Base-by-base conservation (phyloP, 2,113 vertebrate species). In the Cebidichthys violaceus region DNA sequence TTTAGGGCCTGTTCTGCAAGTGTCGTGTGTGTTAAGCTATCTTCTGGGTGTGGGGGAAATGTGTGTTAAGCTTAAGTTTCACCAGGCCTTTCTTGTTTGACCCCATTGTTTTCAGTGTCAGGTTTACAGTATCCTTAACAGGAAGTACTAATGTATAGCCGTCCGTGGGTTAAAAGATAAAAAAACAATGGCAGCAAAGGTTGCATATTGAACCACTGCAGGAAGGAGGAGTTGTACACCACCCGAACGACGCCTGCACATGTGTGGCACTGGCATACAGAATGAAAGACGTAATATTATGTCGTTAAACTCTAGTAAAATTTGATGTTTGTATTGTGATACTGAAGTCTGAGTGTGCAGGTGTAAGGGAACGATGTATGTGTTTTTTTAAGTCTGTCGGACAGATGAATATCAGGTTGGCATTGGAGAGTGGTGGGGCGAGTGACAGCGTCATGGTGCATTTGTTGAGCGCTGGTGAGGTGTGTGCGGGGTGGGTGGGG, bases 361-460 rank as follows among this genome's bases (percentile, higher is more conserved):
- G 84, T 82, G 68, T 50, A 50, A n/a, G 5, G 27, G 45, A 66
- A 39, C 2, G 60, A 82, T 29, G 20, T 17, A 18, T 18, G 54
- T 4, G 60, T 35, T 59, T 57, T 67, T 55, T 35, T 71, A 62
- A 60, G 47, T n/a, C 54, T 62, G 79, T 67, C 33, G 35, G 81
- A 77, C 67, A 65, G 59, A 50, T 70, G 59, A 75, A 69, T 78
- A 76, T 87, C 68, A 55, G 57, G 55, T 45, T 72, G 77, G 62
- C 68, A 64, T 27, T 72, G 79, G 55, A 70, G 66, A 79, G 86
- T 43, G 27, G 65, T 61, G 82, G 70, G 47, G 74, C 72, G 33
- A 81, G 86, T 55, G 84, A 86, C 81, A 65, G 73, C 82, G 83
- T 92, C 89, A 92, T 62, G 87, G 83, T 83, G 80, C 82, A 70